Percentiles rank a stretch among this genome's conserved stretches.
These are phyloP conservation scores for Sarcophaga variegata DNA, from an alignment of 2,888 invertebrate species.

Conservation along the genomic window DNA sequence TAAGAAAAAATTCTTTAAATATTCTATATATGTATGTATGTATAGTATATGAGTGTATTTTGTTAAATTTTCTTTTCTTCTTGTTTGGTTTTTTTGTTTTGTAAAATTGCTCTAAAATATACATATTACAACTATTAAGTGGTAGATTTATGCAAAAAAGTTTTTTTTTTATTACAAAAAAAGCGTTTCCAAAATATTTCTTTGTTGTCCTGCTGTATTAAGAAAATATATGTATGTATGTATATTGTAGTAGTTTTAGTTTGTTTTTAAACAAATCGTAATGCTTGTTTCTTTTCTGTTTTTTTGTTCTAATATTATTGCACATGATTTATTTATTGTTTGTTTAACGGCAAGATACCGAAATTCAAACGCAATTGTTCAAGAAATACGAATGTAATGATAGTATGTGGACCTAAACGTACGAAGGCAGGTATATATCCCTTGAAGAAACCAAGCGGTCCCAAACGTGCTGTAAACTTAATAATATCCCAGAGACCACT, in stretches of 20 bases:
- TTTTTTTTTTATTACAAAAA: constrained; percentile 34
- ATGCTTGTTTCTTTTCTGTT: not conserved
- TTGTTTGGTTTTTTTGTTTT: constrained; percentile 4
- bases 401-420: constrained; percentile 97
- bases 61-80: not conserved
- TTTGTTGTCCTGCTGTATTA: constrained; percentile 46
- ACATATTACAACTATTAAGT: constrained; percentile 16
- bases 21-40: not conserved
- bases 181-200: constrained; percentile 9
- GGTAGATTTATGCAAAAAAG: constrained; percentile 21
- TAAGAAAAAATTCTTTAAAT: constrained; percentile 13
- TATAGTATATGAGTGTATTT: constrained; percentile 9
- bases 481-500: constrained; percentile 88
- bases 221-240: constrained; percentile 8
- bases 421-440: constrained; percentile 98
- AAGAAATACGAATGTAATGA: constrained; percentile 96
- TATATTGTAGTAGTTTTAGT: constrained; percentile 2
- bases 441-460: constrained; percentile 97
- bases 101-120: constrained; percentile 63
- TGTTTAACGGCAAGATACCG: constrained; percentile 81
- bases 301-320: not conserved
- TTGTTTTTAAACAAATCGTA: not conserved
- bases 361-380: constrained; percentile 95
- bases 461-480: constrained; percentile 91
- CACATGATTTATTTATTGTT: constrained; percentile 4